Evolutionary conservation across 2,113 vertebrate species (phyloP).

Genomic region (Physeter macrocephalus): DNA sequence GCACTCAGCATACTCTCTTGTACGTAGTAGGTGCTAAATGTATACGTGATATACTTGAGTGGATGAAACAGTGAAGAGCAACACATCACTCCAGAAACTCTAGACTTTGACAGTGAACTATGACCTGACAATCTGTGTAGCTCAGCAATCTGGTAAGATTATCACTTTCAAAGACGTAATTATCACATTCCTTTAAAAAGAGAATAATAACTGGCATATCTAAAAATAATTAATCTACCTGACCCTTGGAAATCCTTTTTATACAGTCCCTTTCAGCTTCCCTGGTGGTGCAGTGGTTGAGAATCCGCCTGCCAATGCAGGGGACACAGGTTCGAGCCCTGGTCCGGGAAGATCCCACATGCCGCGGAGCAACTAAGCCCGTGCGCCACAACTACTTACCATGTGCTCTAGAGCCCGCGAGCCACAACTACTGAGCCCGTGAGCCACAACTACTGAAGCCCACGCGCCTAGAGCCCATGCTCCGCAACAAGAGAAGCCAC

Average conservation of each 20-base stretch:
- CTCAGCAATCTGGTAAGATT: conserved; percentile 1
- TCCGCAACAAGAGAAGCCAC: too few relatives aligned
- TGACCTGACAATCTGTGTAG: not conserved
- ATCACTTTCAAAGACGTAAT: conserved; percentile 31
- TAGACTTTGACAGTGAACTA: conserved; percentile 44
- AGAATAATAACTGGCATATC: not conserved
- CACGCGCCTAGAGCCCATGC: too few relatives aligned
- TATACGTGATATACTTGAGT: not conserved
- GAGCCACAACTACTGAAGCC: too few relatives aligned
- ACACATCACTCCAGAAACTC: conserved; percentile 1
- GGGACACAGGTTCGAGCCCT: too few relatives aligned
- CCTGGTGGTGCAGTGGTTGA: too few relatives aligned
- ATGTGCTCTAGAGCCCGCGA: too few relatives aligned
- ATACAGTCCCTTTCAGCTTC: not conserved
- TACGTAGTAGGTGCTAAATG: not conserved
- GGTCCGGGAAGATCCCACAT: too few relatives aligned
- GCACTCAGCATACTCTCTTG: not conserved
- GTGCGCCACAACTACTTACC: too few relatives aligned
- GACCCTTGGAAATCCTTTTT: not conserved
- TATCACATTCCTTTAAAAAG: not conserved
- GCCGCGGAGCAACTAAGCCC: too few relatives aligned
- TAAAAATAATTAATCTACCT: conserved; percentile 34
- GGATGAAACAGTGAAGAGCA: not conserved
- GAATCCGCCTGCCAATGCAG: too few relatives aligned
- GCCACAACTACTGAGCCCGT: too few relatives aligned